Base-by-base conservation (phyloP, 1,140 invertebrate genomes). In the Pemphigus obesinymphae region DNA sequence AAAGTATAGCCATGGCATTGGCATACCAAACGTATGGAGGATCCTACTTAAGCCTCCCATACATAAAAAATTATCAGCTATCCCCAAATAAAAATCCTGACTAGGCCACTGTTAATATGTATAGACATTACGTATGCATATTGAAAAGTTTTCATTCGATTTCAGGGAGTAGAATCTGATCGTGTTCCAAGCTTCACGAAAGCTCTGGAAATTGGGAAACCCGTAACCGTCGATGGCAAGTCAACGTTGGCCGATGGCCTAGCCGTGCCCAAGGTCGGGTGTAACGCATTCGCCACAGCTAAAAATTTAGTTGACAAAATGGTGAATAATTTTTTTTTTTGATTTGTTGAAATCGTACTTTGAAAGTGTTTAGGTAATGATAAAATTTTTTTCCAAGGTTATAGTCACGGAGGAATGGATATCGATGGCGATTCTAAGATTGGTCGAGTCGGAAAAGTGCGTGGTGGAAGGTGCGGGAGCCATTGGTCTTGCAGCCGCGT, bases 401-500 rank as follows among this genome's bases (percentile, higher is more conserved):
- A 90, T 93, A 29, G 93, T 95, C 1, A 92, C 91, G 83, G 93
- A 95, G 86, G 92, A 94, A 86, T 94, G 92, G 90, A 95, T 98
- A 63, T 96, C 96, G 0, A 90, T 97, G 83, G 91, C 95, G 5
- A 97, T 98, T 83, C 87, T 97, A 48, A 90, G 94, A 26, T 87
- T 97, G 63, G 90, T 97, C 5, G 96, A 98, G 87, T 89, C 92
- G 82, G 96, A 97, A 87, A 97, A 98, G 86, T 94, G 93, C 83
- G 95, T 98, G 3, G 95, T 97, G 2, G 96, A 98, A 87, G 96
- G 95, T 1, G 96, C 95, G 2, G 96, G 96, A 1, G 96, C 96
- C 0, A 90, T 92, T 17, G 95, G 94, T 1, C 87, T 98, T 5
- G 96, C 96, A 0, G 95, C 95, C 7, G 92, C 97, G 85, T 88